These are phyloP conservation scores for Cygnus atratus DNA, from an alignment of 2,113 vertebrate genomes.

Conservation along the genomic window DNA sequence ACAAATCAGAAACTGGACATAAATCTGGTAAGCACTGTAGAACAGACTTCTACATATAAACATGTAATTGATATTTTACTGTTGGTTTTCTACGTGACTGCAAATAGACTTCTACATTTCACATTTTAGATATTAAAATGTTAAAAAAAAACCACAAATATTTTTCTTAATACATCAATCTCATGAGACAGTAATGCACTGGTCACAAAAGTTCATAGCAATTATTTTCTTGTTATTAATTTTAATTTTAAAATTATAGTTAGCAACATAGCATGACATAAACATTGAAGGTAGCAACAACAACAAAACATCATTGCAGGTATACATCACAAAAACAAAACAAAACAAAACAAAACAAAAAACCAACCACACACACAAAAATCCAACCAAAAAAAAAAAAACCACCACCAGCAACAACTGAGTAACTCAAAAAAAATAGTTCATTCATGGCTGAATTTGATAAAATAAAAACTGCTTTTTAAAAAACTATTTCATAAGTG, in stretches of 20 bases:
- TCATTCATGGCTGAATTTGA: conserved; percentile 1
- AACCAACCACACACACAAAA: too few species aligned
- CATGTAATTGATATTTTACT: conserved; percentile 46
- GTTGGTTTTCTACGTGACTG: neutral
- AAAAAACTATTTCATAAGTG: neutral
- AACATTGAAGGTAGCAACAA: conserved; percentile 22
- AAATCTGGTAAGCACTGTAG: conserved; percentile 49
- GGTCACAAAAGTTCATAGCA: conserved; percentile 17
- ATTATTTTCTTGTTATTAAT: conserved; percentile 57
- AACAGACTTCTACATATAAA: conserved; percentile 49
- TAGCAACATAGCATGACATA: conserved; percentile 3
- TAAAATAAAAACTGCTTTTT: neutral
- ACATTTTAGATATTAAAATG: conserved; percentile 38
- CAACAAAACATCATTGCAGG: neutral
- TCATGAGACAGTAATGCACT: neutral
- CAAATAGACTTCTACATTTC: conserved; percentile 10
- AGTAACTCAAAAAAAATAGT: neutral
- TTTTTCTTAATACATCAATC: conserved; percentile 5
- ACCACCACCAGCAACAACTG: neutral
- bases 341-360: too few species aligned
- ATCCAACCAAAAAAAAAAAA: too few species aligned
- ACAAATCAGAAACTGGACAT: conserved; percentile 62
- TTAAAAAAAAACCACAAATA: conserved; percentile 42
- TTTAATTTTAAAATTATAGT: conserved; percentile 35
- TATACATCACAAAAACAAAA: neutral